phyloP scores from a whole-genome alignment of 2,888 invertebrate species.

The Leptinotarsa tumamoca region DNA sequence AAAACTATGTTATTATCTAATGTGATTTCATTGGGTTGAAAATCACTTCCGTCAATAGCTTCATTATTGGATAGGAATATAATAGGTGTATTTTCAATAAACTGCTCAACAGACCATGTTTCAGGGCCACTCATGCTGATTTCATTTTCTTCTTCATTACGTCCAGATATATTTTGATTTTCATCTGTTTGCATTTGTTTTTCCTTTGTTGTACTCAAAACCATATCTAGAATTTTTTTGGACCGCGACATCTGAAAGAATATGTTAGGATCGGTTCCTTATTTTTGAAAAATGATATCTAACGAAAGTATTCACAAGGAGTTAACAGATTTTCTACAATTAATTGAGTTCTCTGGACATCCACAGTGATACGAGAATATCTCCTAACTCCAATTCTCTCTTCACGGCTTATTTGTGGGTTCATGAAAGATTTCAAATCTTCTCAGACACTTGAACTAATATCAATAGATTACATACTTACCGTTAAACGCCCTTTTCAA shows the following conservation, averaged over 20 bases:
- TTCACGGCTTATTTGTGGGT: neutral
- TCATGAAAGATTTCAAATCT: neutral
- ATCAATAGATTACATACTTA: neutral
- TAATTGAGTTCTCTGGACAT: neutral
- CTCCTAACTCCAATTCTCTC: conserved; percentile 2
- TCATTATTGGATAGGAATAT: neutral
- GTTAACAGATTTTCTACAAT: neutral
- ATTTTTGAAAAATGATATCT: neutral
- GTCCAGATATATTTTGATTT: conserved; percentile 4
- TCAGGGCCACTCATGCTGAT: neutral
- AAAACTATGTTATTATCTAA: neutral
- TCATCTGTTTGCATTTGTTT: conserved; percentile 5
- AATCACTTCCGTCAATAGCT: conserved; percentile 7
- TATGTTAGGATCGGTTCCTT: neutral
- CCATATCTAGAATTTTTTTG: conserved; percentile 1
- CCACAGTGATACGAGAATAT: neutral
- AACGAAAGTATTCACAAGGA: neutral
- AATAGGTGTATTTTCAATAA: conserved; percentile 8
- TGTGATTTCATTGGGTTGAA: conserved; percentile 1
- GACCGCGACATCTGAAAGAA: neutral
- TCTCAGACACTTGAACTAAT: neutral
- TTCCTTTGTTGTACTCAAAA: neutral
- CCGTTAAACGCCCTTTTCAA: neutral
- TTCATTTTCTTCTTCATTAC: neutral
- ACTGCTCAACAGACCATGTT: neutral